Evolutionary conservation across 2,888 invertebrate genomes (phyloP).

Genomic region (Caenorhabditis sinica): DNA sequence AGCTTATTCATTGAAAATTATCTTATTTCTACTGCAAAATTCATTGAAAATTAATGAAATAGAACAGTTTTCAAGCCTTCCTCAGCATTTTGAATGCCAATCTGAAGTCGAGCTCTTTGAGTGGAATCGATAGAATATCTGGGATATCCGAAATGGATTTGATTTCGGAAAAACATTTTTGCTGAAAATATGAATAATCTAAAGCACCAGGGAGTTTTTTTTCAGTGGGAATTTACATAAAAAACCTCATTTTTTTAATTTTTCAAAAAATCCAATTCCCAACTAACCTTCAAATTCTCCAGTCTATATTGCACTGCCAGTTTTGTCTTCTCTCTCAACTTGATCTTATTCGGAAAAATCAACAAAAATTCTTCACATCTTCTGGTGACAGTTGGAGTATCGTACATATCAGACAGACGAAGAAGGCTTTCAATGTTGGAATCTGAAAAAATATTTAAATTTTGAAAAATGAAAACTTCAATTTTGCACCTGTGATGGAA

Average conservation of each 20-base stretch:
- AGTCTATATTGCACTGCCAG: conserved; percentile 12
- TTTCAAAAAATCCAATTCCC: neutral
- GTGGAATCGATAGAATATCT: conserved; percentile 5
- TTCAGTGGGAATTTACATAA: too few relatives aligned
- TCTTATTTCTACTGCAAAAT: too few relatives aligned
- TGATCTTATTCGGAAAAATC: neutral
- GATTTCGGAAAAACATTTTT: conserved; percentile 15
- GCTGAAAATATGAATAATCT: too few relatives aligned
- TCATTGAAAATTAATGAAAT: neutral
- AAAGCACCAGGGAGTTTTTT: too few relatives aligned
- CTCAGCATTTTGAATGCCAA: conserved; percentile 6
- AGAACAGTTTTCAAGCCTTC: too few relatives aligned
- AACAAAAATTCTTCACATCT: conserved; percentile 14
- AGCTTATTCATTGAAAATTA: too few relatives aligned
- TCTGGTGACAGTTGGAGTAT: neutral
- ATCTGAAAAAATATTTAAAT: neutral
- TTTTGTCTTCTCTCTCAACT: conserved; percentile 2
- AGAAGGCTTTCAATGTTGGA: conserved; percentile 11
- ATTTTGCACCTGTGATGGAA: conserved; percentile 11
- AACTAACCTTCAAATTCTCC: neutral
- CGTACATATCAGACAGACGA: conserved; percentile 16
- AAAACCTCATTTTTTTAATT: neutral
- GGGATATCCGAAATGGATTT: conserved; percentile 17
- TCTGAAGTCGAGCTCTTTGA: neutral
- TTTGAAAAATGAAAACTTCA: neutral